Conservation (phyloP, 2,797 vertebrate species). For the Crocodylus rhombifer region DNA sequence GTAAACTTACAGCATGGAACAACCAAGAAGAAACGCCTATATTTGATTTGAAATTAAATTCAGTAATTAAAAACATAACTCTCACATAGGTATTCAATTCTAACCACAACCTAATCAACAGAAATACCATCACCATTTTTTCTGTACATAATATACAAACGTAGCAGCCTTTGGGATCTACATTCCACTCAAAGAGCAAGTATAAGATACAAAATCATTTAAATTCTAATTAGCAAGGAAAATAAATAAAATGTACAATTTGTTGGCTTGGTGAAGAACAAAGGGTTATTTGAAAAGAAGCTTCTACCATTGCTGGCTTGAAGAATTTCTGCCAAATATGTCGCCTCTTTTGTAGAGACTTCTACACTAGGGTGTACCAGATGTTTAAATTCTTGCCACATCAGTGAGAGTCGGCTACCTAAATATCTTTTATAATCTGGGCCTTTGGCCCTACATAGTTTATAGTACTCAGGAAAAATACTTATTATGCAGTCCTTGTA, state of each 20-base stretch:
- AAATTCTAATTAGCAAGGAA: not conserved
- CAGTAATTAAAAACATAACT: not conserved
- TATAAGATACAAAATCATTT: not conserved
- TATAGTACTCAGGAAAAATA: not conserved
- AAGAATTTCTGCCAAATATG: not conserved
- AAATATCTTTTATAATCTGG: no score
- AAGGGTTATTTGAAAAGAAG: not conserved
- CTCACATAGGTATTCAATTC: not conserved
- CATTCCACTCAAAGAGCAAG: not conserved
- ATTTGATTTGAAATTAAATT: not conserved
- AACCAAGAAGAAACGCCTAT: not conserved
- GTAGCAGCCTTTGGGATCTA: not conserved
- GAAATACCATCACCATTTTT: not conserved
- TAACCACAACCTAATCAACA: not conserved
- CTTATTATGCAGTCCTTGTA: not conserved
- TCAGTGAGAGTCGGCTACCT: no score
- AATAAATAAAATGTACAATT: not conserved
- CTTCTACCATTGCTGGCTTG: not conserved
- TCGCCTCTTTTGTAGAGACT: no score
- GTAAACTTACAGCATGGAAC: not conserved
- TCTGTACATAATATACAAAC: accelerated
- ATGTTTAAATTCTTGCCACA: no score
- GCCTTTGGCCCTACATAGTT: no score
- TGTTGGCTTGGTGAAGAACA: not conserved
- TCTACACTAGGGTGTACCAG: no score